These are phyloP conservation scores for Squalus acanthias DNA, from an alignment of 2,797 vertebrate species.

Conservation along the genomic window DNA sequence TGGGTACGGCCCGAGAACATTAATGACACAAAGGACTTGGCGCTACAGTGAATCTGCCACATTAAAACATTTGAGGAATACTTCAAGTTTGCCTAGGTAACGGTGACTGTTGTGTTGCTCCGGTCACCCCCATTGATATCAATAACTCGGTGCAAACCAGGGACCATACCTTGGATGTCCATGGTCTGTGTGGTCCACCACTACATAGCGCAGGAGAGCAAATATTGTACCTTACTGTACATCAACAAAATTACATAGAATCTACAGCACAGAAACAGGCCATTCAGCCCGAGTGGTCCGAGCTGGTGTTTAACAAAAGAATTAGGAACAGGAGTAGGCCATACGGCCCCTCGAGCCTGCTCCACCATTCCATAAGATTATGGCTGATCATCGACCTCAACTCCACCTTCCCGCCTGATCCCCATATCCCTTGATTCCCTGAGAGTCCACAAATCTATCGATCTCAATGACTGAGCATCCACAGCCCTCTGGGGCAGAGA, in stretches of 20 bases:
- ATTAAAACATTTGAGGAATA: neutral
- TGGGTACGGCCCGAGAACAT: neutral
- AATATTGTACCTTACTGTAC: neutral
- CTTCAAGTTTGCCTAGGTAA: neutral
- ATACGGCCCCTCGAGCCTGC: too few relatives aligned
- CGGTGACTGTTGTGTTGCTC: neutral
- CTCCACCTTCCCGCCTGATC: too few relatives aligned
- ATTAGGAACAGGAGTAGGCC: too few relatives aligned
- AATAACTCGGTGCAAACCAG: neutral
- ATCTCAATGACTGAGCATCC: too few relatives aligned
- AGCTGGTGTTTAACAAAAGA: too few relatives aligned
- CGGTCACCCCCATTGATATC: neutral
- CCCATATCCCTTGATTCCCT: too few relatives aligned
- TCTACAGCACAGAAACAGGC: neutral
- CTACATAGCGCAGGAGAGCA: neutral
- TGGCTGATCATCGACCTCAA: too few relatives aligned
- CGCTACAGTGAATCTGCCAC: neutral
- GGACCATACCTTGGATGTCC: neutral
- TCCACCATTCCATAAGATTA: too few relatives aligned
- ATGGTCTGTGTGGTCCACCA: neutral
- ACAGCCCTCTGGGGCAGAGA: too few relatives aligned
- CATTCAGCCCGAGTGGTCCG: neutral
- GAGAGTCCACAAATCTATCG: too few relatives aligned
- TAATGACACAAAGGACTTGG: neutral
- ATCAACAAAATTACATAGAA: neutral